Evolutionary conservation across 2,797 vertebrate species (phyloP), one percentile per base, ranked within the genome.

Genomic region (Otolemur crassicaudatus): DNA sequence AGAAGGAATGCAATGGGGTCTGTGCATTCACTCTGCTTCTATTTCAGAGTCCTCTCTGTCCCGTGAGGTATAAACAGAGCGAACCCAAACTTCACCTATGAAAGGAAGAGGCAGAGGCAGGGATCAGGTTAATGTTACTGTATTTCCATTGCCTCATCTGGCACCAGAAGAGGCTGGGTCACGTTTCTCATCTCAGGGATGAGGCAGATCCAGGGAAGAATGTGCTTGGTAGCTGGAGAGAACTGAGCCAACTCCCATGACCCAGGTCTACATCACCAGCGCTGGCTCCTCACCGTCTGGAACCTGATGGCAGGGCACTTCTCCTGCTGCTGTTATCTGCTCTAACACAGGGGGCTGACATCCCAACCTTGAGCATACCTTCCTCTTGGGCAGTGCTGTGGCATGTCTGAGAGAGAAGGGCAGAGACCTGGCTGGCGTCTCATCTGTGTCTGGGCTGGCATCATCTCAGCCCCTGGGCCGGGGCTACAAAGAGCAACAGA

Each of bases 61-160:
- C 87, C 20, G 0, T 3, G 22, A 77, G 43, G 22, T 17, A 53
- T 9, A 83, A 87, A 75, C 11, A 87, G 60, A 96, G 70, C 76
- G 92, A 95, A 92, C 63, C 53, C 77, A 63, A 81, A 69, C 91
- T 9, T 37, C 12, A 72, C 87, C 92, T 89, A 29, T 12, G 77
- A 90, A 87, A 69, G 82, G 76, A 72, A 37, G 80, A 75, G 49
- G n/a, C 19, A 19, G 90, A 60, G 25, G 90, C 49, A 23, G 40
- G 87, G 82, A 95, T 97, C 94, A 29, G 91, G 96, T 97, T 96
- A 53, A 13, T 1, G 87, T 86, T 95, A 82, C 88, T 93, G 58
- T 40, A 56, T 98, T 98, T 98, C 98, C 98, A 97, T 96, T 92
- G 95, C 95, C 92, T 98, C 97, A 98, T 92, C 96, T 96, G 92